Conservation (phyloP, 2,113 vertebrate species). For the Poeciliopsis retropinna region DNA sequence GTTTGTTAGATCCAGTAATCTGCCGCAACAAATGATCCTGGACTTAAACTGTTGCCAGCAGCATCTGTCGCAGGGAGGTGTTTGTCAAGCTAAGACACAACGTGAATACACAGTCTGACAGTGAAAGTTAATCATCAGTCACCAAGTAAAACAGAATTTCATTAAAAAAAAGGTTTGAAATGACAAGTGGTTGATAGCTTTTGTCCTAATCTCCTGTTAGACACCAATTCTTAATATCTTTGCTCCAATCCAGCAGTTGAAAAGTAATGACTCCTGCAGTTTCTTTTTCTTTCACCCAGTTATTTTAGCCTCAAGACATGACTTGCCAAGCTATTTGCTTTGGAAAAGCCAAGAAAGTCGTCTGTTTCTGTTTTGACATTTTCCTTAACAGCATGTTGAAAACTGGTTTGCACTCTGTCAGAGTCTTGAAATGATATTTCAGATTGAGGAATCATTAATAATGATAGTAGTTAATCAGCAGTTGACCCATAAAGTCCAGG, state of each 20-base stretch:
- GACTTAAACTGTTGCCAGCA: conserved; percentile 29
- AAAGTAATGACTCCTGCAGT: conserved; percentile 58
- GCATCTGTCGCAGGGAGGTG: conserved; percentile 40
- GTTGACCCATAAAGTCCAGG: conserved; percentile 66
- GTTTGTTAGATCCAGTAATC: conserved; percentile 53
- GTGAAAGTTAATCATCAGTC: conserved; percentile 40
- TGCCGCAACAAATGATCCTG: conserved; percentile 31
- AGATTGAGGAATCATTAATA: conserved; percentile 66
- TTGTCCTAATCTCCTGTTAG: conserved; percentile 55
- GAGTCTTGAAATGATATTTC: conserved; percentile 64
- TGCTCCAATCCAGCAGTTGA: conserved; percentile 45
- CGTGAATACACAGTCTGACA: conserved; percentile 16
- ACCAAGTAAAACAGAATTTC: conserved; percentile 19
- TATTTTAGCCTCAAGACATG: conserved; percentile 42
- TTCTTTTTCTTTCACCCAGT: conserved; percentile 46
- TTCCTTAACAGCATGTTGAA: conserved; percentile 58
- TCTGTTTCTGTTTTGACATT: conserved; percentile 41
- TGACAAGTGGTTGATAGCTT: conserved; percentile 58
- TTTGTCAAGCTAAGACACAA: conserved; percentile 32
- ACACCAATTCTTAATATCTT: conserved; percentile 57
- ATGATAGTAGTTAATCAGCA: conserved; percentile 63
- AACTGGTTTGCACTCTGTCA: conserved; percentile 57
- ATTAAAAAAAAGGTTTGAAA: conserved; percentile 52
- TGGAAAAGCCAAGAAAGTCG: conserved; percentile 31
- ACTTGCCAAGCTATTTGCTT: conserved; percentile 46